Evolutionary conservation across 1,140 invertebrate species (phyloP), one percentile per base, ranked within the genome.

Genomic region (Temnothorax curvispinosus): DNA sequence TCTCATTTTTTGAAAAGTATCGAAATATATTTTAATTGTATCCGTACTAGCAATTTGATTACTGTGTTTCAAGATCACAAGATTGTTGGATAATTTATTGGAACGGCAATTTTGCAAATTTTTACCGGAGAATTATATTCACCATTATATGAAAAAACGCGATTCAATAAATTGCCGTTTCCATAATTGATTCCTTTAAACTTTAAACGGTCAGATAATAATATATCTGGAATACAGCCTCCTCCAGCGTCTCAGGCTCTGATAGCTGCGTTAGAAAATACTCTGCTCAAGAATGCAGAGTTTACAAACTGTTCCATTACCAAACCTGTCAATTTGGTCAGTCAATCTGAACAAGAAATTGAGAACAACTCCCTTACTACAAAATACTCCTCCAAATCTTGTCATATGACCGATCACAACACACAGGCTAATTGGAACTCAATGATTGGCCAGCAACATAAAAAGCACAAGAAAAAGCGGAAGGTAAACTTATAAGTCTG

Each of bases 381-480:
- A 91, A 92, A 94, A 91, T 78, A 93, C 88, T 92, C 93, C 91
- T 93, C 93, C 86, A 92, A 94, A 92, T 91, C 88, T 80, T 94
- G 92, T 93, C 91, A 92, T 85, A 91, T 82, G 92, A 92, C 92
- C 91, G 92, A 92, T 86, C 88, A 94, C 88, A 89, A 92, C 84
- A 91, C 91, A 91, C 92, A 94, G 92, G 89, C 92, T 93, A 93
- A 87, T 86, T 92, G 92, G 90, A 93, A 93, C 82, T 89, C 93
- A 71, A 91, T 94, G 90, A 93, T 92, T 86, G 90, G 92, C 87
- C 93, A 94, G 88, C 94, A 94, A 91, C 90, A 93, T 89, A 94
- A 94, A 94, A 94, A 94, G 90, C 88, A 92, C 93, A 94, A 94
- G 94, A 94, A 94, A 94, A 94, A 93, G 86, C 93, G 91, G 93